phyloP scores from a whole-genome alignment of 1,140 invertebrate genomes.

The Drosophila mauritiana region DNA sequence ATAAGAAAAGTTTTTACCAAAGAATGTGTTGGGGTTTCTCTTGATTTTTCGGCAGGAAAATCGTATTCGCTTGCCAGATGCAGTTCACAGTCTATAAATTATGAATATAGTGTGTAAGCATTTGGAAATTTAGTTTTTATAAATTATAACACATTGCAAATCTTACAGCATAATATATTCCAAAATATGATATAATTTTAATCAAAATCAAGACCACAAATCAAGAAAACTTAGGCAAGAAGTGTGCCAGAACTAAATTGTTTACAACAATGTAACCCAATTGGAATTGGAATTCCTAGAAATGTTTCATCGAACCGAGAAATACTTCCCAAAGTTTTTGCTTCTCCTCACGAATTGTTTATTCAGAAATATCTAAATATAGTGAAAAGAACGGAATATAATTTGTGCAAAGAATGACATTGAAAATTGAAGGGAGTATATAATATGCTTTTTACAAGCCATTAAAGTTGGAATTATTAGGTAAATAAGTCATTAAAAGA shows the following conservation, averaged over 20 bases:
- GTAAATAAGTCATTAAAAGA: conserved; percentile 69
- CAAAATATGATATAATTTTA: not conserved
- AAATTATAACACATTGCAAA: too few relatives aligned
- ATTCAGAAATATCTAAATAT: conserved; percentile 57
- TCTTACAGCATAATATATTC: too few relatives aligned
- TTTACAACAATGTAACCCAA: conserved; percentile 72
- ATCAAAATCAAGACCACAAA: not conserved
- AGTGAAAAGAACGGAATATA: conserved; percentile 38
- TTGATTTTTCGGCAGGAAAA: conserved; percentile 13
- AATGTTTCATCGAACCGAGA: conserved; percentile 46
- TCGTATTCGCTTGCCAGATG: conserved; percentile 8
- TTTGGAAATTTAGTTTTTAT: too few relatives aligned
- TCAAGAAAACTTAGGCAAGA: not conserved
- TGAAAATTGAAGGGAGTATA: conserved; percentile 50
- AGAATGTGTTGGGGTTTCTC: conserved; percentile 12
- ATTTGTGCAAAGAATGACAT: conserved; percentile 49
- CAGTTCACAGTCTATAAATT: conserved; percentile 36
- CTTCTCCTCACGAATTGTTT: conserved; percentile 47
- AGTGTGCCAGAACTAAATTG: conserved; percentile 23
- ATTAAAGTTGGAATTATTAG: conserved; percentile 44
- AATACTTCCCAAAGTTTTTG: conserved; percentile 34
- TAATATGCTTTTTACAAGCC: conserved; percentile 16
- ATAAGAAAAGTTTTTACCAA: conserved; percentile 44
- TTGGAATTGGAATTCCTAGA: conserved; percentile 53
- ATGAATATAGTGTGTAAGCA: not conserved